Evolutionary conservation across 1,140 invertebrate species (phyloP).

Genomic region (Gryllus bimaculatus): DNA sequence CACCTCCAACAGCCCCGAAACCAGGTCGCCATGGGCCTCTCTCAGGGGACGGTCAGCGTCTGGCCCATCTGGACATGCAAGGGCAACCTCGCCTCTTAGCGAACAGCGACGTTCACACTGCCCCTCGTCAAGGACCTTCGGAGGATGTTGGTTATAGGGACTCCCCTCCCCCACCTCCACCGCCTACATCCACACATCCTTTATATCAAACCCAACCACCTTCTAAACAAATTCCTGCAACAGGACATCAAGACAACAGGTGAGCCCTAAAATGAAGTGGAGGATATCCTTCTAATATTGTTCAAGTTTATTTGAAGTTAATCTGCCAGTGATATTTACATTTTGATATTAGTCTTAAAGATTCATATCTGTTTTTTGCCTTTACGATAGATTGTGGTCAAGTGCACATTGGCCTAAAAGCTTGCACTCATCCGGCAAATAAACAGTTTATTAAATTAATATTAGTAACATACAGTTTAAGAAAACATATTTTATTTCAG

Average conservation of each 20-base stretch:
- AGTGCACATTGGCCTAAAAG: too few species aligned
- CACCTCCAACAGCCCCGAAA: constrained; percentile 25
- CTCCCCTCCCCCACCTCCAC: constrained; percentile 54
- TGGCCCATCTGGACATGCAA: background rate
- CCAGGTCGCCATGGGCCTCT: constrained; percentile 13
- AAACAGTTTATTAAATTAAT: too few species aligned
- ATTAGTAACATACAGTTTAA: too few species aligned
- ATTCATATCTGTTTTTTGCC: too few species aligned
- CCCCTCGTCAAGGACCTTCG: constrained; percentile 19
- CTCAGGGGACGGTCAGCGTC: background rate
- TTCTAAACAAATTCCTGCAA: background rate
- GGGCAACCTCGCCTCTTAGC: background rate
- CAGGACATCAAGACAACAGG: constrained; percentile 9
- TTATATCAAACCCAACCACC: constrained; percentile 39
- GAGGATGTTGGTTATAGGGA: constrained; percentile 35
- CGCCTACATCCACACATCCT: constrained; percentile 61
- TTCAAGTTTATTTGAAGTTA: too few species aligned
- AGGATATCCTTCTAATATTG: too few species aligned
- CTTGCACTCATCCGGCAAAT: too few species aligned
- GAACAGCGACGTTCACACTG: background rate
- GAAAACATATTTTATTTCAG: too few species aligned
- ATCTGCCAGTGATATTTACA: too few species aligned
- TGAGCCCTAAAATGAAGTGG: background rate
- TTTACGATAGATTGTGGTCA: too few species aligned
- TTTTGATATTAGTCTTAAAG: too few species aligned